Conservation (phyloP, 2,113 vertebrate genomes). For the Paraplagusia blochii region DNA sequence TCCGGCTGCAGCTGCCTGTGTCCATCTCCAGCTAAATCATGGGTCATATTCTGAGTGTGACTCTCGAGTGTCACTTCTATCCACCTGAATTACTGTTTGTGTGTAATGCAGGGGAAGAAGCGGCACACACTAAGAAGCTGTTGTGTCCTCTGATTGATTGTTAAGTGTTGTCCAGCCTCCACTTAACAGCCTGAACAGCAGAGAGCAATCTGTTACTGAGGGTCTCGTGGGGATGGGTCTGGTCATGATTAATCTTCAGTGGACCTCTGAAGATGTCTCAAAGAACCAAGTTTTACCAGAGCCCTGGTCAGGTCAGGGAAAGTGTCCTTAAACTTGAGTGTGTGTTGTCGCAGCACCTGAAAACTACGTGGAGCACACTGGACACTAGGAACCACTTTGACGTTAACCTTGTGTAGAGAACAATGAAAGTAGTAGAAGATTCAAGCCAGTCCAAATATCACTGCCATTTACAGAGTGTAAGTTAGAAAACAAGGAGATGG, state of each 20-base stretch:
- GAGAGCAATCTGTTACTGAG: slow-evolving; percentile 80
- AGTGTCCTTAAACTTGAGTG: slow-evolving; percentile 46
- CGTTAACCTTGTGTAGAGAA: slow-evolving; percentile 20
- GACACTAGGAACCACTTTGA: slow-evolving; percentile 1
- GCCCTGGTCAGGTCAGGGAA: slow-evolving; percentile 46
- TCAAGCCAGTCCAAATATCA: no score
- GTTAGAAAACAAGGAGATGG: no score
- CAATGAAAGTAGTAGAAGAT: background rate
- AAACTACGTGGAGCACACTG: slow-evolving; percentile 41
- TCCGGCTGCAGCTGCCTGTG: slow-evolving; percentile 30
- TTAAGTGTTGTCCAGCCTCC: slow-evolving; percentile 81
- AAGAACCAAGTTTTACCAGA: slow-evolving; percentile 56
- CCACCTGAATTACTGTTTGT: slow-evolving; percentile 79
- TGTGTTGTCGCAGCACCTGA: slow-evolving; percentile 28
- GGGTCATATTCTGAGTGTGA: slow-evolving; percentile 56
- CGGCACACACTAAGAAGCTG: slow-evolving; percentile 70
- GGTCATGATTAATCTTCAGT: slow-evolving; percentile 74
- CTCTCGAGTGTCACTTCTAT: slow-evolving; percentile 76
- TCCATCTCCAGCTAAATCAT: slow-evolving; percentile 55
- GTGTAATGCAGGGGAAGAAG: slow-evolving; percentile 70
- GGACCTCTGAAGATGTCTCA: slow-evolving; percentile 71
- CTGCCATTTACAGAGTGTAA: no score
- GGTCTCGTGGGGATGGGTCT: slow-evolving; percentile 72
- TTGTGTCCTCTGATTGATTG: slow-evolving; percentile 78
- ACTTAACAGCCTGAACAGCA: slow-evolving; percentile 77